Conservation (phyloP, 2,797 vertebrate species). For the Liasis olivaceus region DNA sequence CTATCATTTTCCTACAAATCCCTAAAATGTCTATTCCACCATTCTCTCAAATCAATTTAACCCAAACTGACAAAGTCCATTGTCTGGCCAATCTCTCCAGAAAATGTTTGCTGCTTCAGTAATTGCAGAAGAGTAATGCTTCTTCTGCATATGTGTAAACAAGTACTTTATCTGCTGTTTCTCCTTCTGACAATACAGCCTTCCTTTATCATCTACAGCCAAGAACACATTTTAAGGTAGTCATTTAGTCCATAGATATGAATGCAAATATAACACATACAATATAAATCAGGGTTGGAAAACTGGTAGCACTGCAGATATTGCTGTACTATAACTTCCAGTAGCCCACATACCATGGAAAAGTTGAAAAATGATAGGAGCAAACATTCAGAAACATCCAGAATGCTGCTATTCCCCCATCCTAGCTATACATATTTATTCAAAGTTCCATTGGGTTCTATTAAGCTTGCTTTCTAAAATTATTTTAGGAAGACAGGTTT, state of each 20-base stretch:
- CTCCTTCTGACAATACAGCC: background rate
- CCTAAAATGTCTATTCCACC: background rate
- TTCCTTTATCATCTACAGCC: background rate
- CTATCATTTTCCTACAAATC: background rate
- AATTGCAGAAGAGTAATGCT: background rate
- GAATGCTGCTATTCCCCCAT: background rate
- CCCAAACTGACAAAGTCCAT: background rate
- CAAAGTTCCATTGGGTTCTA: background rate
- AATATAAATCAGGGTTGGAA: background rate
- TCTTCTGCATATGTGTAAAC: background rate
- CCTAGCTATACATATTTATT: background rate
- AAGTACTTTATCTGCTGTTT: background rate
- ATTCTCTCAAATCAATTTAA: background rate
- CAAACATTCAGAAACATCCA: background rate
- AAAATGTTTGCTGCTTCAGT: background rate
- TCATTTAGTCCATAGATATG: background rate
- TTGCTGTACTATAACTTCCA: background rate
- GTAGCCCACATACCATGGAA: too few relatives aligned
- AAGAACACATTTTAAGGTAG: background rate
- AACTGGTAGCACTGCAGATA: background rate
- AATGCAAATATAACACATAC: background rate
- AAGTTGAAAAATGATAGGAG: background rate
- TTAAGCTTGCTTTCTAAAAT: background rate
- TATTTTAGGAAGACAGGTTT: background rate
- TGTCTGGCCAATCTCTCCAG: background rate